phyloP scores from a whole-genome alignment of 2,888 invertebrate species.

The Ophion ventricosus region DNA sequence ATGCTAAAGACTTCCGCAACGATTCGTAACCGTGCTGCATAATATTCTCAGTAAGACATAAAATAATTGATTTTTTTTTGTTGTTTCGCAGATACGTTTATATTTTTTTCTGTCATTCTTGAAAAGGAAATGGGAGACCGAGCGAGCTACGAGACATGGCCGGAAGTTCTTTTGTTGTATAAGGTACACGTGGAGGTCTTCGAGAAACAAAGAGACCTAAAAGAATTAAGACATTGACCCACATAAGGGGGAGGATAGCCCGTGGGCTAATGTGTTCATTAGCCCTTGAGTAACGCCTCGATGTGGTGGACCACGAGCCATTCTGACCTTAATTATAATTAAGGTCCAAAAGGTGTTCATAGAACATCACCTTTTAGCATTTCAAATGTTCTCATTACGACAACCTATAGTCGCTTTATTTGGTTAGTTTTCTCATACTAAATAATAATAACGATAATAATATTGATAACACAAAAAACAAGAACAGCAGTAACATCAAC shows the following conservation, averaged over 20 bases:
- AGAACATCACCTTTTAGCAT: background rate
- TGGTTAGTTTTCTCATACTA: background rate
- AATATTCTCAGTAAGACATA: too few species aligned
- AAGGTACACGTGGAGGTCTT: background rate
- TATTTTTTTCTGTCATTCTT: too few species aligned
- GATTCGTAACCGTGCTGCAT: too few species aligned
- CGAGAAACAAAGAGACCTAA: background rate
- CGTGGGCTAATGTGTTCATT: constrained; percentile 16
- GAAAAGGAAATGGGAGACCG: background rate
- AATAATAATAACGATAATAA: background rate
- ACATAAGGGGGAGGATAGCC: constrained; percentile 11
- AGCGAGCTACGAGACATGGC: background rate
- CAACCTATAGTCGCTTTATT: background rate
- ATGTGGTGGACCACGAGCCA: background rate
- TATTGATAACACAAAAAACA: too few species aligned
- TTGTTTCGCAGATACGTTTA: too few species aligned
- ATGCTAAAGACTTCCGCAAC: too few species aligned
- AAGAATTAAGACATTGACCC: constrained; percentile 3
- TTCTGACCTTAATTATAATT: constrained; percentile 12
- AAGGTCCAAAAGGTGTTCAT: background rate
- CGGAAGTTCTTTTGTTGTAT: background rate
- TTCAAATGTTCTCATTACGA: background rate
- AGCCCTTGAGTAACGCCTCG: constrained; percentile 9
- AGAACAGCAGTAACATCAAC: background rate
- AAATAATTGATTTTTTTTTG: too few species aligned